phyloP scores from a whole-genome alignment of 2,888 invertebrate genomes.

The Pheosia gnoma region DNA sequence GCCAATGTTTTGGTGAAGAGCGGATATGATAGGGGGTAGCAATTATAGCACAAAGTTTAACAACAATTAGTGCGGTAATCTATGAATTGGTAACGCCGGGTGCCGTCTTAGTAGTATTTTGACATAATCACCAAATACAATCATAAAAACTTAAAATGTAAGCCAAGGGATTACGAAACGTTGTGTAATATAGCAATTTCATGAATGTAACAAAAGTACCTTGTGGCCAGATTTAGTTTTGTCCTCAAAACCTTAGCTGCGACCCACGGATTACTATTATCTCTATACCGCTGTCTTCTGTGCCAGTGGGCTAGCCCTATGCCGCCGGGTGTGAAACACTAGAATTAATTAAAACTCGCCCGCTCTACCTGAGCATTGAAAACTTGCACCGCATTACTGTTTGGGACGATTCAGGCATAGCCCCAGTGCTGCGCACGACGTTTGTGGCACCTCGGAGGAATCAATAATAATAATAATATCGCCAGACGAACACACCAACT shows the following conservation, averaged over 20 bases:
- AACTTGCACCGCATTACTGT: slow-evolving; percentile 14
- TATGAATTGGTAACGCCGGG: too few species aligned
- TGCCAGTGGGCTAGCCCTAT: neutral
- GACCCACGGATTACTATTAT: too few species aligned
- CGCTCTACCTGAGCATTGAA: slow-evolving; percentile 12
- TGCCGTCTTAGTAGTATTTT: too few species aligned
- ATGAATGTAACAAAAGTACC: too few species aligned
- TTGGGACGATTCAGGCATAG: slow-evolving; percentile 1
- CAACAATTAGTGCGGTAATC: too few species aligned
- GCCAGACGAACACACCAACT: too few species aligned
- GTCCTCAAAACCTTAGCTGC: too few species aligned
- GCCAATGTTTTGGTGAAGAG: neutral
- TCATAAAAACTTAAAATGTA: too few species aligned
- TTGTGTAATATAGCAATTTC: too few species aligned
- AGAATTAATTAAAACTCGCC: slow-evolving; percentile 24
- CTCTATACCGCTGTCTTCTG: neutral
- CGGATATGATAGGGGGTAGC: neutral
- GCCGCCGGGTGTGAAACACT: slow-evolving; percentile 14
- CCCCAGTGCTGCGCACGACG: neutral
- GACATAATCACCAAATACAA: too few species aligned
- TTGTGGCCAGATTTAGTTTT: too few species aligned
- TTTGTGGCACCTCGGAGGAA: neutral
- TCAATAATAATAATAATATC: neutral
- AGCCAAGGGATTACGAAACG: too few species aligned
- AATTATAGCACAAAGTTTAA: neutral